Percentiles rank a stretch among this genome's conserved stretches.
These are phyloP conservation scores for Rhimphoctona megacephalus DNA, from an alignment of 2,888 invertebrate genomes.

Conservation along the genomic window DNA sequence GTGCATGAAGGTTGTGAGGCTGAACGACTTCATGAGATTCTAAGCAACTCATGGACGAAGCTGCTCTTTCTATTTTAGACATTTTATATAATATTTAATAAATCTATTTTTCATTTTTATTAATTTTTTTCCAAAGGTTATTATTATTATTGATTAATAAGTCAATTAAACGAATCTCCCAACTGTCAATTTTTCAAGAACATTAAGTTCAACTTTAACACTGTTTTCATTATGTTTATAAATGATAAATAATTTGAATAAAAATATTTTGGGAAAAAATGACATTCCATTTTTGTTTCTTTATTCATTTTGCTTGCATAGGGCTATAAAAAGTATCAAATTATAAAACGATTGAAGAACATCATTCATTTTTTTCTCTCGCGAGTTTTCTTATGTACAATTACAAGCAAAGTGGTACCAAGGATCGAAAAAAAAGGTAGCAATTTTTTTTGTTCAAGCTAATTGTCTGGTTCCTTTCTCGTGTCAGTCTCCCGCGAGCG, in stretches of 20 bases:
- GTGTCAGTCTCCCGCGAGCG: conserved; percentile 66
- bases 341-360: not conserved
- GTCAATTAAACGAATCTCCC: not conserved
- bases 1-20: not conserved
- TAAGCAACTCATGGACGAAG: not conserved
- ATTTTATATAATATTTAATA: not conserved
- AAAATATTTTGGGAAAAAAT: not conserved
- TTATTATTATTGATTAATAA: not conserved
- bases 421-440: conserved; percentile 40
- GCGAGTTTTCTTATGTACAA: conserved; percentile 23
- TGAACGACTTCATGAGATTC: not conserved
- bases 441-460: conserved; percentile 67
- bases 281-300: not conserved
- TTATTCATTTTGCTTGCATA: not conserved
- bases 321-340: not conserved
- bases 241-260: not conserved
- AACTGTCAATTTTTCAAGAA: not conserved
- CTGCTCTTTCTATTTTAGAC: not conserved
- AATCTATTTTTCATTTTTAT: not conserved
- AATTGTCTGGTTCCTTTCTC: conserved; percentile 66
- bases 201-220: no score
- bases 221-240: no score
- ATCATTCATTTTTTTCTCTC: conserved; percentile 3
- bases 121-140: no score
- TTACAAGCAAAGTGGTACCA: conserved; percentile 11